Evolutionary conservation across 2,888 invertebrate species (phyloP).

Genomic region (Campaea margaritaria): DNA sequence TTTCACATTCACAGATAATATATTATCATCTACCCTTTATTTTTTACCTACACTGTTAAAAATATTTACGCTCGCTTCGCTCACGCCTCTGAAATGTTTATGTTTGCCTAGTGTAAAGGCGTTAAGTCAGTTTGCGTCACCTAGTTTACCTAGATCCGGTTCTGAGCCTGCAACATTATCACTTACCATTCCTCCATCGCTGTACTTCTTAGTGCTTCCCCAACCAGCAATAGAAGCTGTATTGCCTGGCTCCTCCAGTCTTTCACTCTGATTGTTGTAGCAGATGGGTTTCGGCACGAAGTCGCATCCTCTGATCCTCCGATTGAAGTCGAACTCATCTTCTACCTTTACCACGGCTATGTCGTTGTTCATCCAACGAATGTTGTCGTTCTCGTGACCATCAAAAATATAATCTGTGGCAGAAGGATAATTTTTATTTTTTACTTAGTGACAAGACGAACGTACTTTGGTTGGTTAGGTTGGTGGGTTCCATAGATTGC

Average conservation of each 20-base stretch:
- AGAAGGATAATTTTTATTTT: neutral
- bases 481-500: too few species aligned
- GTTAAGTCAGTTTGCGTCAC: too few species aligned
- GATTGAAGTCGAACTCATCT: slow-evolving; percentile 63
- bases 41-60: too few species aligned
- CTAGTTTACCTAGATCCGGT: too few species aligned
- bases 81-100: too few species aligned
- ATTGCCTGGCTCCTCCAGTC: slow-evolving; percentile 53
- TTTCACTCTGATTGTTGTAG: slow-evolving; percentile 58
- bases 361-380: slow-evolving; percentile 71
- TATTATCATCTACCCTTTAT: too few species aligned
- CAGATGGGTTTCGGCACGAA: slow-evolving; percentile 58
- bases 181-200: slow-evolving; percentile 48
- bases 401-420: slow-evolving; percentile 64
- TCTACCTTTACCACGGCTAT: slow-evolving; percentile 67
- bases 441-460: too few species aligned
- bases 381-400: slow-evolving; percentile 67
- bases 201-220: slow-evolving; percentile 59
- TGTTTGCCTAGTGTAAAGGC: too few species aligned
- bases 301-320: slow-evolving; percentile 62
- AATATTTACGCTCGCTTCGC: too few species aligned
- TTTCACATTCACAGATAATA: too few species aligned
- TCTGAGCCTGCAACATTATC: too few species aligned
- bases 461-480: too few species aligned
- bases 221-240: slow-evolving; percentile 57